Base-by-base conservation (phyloP, 2,113 vertebrate species). In the Phrynosoma blainvillii region DNA sequence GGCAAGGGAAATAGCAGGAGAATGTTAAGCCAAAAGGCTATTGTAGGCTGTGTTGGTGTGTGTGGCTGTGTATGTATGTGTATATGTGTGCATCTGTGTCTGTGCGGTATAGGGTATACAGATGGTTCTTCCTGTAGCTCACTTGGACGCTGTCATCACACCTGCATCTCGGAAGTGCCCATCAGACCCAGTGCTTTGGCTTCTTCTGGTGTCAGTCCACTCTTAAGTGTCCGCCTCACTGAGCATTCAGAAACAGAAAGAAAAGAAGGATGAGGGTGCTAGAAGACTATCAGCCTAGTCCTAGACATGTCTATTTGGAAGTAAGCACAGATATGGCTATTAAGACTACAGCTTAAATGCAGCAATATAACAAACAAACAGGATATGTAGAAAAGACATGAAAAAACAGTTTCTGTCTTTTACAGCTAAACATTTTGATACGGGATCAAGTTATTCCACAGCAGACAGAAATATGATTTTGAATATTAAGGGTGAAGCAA, bases 211-310 rank as follows among this genome's bases (percentile, higher is more conserved):
- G 98, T 98, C 95, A 99, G 94, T 89, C 98, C 98, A 0, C 95
- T 98, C 97, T 98, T 99, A 96, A 99, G 96, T 84, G 98, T 99
- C 96, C 99, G 98, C 89, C 98, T 98, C 94, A 99, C 99, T 99
- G 95, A 47, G 54, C 4, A 68, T 78, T 71, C 40, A 54, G 1
- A 76, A 87, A 78, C 84, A 90, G 87, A 47, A 13, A 86, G 40
- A 59, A 89, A 56, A 77, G 84, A 84, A 71, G 25, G 25, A 91
- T 30, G 56, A 66, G 89, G 40, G 25, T 42, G 13, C 18, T n/a
- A 42, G 27, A 11, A 75, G 40, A 65, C 54, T 32, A 56, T 23
- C 25, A 52, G 21, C 27, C 65, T 5, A 40, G 62, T 65, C 56
- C 32, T 81, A 40, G 36, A 14, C 21, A 32, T n/a, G 66, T 32